A percentile compares a stretch with the other conserved stretches of the same genome.
Evolutionary conservation across 2,113 vertebrate genomes (phyloP).

Genomic region (Menura novaehollandiae): DNA sequence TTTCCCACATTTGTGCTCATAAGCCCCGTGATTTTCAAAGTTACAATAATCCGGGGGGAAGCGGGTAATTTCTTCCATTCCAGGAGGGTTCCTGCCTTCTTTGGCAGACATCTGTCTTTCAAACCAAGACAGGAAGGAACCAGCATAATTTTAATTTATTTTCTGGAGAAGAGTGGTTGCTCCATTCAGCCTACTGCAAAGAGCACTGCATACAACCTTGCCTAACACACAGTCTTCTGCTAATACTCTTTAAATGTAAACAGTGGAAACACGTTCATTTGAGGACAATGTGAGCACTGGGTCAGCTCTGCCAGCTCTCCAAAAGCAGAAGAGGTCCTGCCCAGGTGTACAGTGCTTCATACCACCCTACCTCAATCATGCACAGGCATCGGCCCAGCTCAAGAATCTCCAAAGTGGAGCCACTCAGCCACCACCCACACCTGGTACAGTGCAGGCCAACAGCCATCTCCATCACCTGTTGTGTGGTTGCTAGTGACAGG

Average conservation of each 20-base stretch:
- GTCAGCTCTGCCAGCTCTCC: neutral
- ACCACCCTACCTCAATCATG: neutral
- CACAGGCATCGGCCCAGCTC: neutral
- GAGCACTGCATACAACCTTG: neutral
- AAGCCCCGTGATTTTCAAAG: too few relatives aligned
- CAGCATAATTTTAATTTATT: neutral
- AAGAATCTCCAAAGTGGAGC: neutral
- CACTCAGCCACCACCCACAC: rapidly evolving
- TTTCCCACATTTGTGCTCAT: too few relatives aligned
- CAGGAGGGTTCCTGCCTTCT: too few relatives aligned
- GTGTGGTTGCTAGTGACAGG: neutral
- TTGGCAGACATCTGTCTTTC: too few relatives aligned
- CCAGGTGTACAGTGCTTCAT: neutral
- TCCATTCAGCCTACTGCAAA: neutral
- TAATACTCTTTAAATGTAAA: neutral
- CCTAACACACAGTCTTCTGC: neutral
- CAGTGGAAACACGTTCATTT: neutral
- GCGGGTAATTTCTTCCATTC: too few relatives aligned
- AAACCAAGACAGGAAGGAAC: too few relatives aligned
- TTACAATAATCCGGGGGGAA: too few relatives aligned
- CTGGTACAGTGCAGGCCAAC: neutral
- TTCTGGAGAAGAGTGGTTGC: neutral
- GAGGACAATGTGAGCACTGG: neutral
- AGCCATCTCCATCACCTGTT: neutral
- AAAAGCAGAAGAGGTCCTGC: neutral